These are phyloP conservation scores for Norana najaformis DNA, from an alignment of 2,888 invertebrate genomes.

Conservation along the genomic window DNA sequence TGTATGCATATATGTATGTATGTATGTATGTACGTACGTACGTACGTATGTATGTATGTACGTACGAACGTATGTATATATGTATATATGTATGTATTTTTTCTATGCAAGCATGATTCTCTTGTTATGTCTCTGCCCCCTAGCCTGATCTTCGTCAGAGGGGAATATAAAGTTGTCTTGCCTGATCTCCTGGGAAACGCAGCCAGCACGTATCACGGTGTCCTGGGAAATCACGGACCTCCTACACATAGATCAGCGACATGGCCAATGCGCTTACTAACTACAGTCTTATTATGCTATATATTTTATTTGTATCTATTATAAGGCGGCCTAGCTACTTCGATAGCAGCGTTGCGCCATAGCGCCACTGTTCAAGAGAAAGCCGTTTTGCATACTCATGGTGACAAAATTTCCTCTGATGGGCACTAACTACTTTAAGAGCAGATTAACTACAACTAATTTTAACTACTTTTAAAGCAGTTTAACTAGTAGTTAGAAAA, in stretches of 20 bases:
- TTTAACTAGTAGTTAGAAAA: no score
- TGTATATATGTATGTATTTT: neutral
- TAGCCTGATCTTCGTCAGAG: neutral
- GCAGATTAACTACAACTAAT: no score
- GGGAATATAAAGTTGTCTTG: neutral
- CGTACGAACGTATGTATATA: neutral
- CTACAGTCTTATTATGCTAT: neutral
- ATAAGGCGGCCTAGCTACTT: neutral
- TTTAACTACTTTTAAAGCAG: no score
- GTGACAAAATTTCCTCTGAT: neutral
- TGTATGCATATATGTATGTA: neutral
- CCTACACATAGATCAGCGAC: neutral
- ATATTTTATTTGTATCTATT: neutral
- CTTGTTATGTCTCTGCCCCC: neutral
- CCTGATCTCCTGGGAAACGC: neutral
- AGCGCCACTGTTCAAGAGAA: neutral
- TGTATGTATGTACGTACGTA: neutral
- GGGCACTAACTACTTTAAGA: neutral
- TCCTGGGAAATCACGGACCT: constrained; percentile 4
- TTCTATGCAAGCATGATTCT: neutral
- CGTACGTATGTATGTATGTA: neutral
- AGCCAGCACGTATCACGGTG: neutral
- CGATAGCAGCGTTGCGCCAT: neutral
- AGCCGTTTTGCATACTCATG: neutral
- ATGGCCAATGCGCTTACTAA: neutral